phyloP scores from a whole-genome alignment of 1,140 invertebrate genomes.

The Carcinoscorpius rotundicauda region DNA sequence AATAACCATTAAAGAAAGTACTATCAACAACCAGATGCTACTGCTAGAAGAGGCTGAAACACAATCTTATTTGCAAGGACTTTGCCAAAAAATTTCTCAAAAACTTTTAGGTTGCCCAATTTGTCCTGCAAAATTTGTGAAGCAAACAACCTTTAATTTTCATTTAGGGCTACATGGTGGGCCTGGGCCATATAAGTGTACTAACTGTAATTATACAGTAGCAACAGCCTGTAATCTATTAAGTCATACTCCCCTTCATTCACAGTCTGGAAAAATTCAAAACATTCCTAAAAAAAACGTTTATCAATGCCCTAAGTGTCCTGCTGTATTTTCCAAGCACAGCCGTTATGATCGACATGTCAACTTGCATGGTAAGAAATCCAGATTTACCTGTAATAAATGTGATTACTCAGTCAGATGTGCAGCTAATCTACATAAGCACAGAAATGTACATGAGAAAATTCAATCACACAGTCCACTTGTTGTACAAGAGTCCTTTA shows the following conservation, averaged over 20 bases:
- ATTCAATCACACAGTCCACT: too few relatives aligned
- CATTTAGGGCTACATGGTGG: slow-evolving; percentile 57
- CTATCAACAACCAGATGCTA: slow-evolving; percentile 15
- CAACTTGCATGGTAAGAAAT: slow-evolving; percentile 66
- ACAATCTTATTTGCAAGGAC: neutral
- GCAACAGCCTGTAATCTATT: slow-evolving; percentile 61
- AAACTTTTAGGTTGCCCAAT: slow-evolving; percentile 17
- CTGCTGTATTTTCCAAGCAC: slow-evolving; percentile 72
- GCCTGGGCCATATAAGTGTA: slow-evolving; percentile 54
- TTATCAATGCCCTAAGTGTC: slow-evolving; percentile 47
- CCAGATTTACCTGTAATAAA: slow-evolving; percentile 64
- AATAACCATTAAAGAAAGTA: slow-evolving; percentile 7
- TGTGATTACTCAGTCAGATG: slow-evolving; percentile 84
- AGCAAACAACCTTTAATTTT: slow-evolving; percentile 50
- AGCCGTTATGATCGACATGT: slow-evolving; percentile 76
- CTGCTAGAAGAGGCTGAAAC: slow-evolving; percentile 20
- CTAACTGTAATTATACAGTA: slow-evolving; percentile 69
- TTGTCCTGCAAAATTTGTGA: slow-evolving; percentile 23
- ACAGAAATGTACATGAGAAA: slow-evolving; percentile 60
- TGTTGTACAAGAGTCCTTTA: neutral
- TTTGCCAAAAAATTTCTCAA: neutral
- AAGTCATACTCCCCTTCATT: slow-evolving; percentile 53
- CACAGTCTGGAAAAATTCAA: slow-evolving; percentile 10
- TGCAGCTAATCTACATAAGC: slow-evolving; percentile 67
- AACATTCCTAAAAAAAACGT: neutral